Conservation (phyloP, 2,113 vertebrate species). For the Rhea americana region DNA sequence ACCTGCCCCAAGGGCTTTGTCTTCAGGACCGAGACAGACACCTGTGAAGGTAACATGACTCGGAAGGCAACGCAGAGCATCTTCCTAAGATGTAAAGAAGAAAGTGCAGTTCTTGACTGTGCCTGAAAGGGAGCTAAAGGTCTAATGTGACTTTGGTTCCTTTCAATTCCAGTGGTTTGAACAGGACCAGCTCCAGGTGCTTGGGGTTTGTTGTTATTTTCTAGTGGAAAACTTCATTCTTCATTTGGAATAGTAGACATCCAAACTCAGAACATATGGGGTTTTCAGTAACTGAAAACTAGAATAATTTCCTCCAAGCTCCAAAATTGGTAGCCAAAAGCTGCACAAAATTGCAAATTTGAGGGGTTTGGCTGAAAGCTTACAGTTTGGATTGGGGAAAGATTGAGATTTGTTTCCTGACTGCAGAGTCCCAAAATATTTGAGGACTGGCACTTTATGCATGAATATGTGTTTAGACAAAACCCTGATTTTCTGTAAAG, state of each 20-base stretch:
- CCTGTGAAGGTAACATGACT: conserved; percentile 88
- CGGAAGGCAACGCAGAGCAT: no score
- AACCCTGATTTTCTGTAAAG: background rate
- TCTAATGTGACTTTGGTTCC: background rate
- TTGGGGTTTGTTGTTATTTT: background rate
- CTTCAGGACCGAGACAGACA: conserved; percentile 93
- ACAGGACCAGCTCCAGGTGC: background rate
- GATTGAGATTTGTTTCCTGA: background rate
- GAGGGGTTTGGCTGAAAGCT: background rate
- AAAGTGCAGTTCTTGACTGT: background rate
- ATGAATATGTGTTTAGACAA: background rate
- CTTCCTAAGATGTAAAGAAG: background rate
- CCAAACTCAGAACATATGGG: background rate
- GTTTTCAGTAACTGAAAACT: background rate
- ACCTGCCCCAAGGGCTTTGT: conserved; percentile 94
- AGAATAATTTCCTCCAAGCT: background rate
- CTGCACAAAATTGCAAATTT: conserved; percentile 24
- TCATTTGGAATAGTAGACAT: background rate
- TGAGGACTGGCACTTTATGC: background rate
- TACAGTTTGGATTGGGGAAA: background rate
- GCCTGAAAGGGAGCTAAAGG: background rate
- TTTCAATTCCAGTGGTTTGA: rapidly evolving
- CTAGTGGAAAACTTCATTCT: background rate
- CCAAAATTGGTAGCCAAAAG: background rate
- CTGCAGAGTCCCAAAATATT: background rate